A percentile compares a stretch with the other conserved stretches of the same genome.
Evolutionary conservation across 2,888 invertebrate genomes (phyloP).

Genomic region (Yponomeuta evonymella): DNA sequence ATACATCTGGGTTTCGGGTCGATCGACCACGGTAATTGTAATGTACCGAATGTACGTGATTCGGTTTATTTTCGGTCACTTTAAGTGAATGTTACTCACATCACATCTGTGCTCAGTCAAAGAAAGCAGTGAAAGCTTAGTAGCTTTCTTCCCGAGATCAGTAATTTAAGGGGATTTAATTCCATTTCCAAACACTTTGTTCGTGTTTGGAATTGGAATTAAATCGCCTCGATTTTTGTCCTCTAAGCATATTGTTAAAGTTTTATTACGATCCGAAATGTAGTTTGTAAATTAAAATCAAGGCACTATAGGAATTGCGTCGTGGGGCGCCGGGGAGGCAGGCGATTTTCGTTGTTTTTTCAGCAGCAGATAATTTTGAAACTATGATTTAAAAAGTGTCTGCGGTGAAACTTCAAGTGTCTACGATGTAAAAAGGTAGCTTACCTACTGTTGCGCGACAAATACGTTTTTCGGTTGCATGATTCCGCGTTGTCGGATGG

Average conservation of each 20-base stretch:
- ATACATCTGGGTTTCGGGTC: slow-evolving; percentile 37
- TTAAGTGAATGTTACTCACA: slow-evolving; percentile 35
- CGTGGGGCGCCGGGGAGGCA: no score
- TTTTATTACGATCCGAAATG: no score
- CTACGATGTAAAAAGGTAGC: neutral
- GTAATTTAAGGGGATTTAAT: neutral
- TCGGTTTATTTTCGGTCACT: slow-evolving; percentile 37
- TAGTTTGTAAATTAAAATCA: no score
- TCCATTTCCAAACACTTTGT: no score
- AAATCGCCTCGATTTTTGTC: no score
- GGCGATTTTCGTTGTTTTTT: no score
- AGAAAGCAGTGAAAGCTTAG: slow-evolving; percentile 40
- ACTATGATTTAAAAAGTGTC: no score
- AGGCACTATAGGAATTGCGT: no score
- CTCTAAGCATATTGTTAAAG: no score
- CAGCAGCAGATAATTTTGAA: no score
- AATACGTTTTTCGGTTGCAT: neutral
- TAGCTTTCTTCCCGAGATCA: slow-evolving; percentile 28
- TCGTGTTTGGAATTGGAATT: no score
- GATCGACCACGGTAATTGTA: slow-evolving; percentile 24
- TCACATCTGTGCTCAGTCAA: slow-evolving; percentile 27
- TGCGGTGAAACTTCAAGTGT: neutral
- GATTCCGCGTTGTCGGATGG: neutral
- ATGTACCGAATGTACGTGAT: slow-evolving; percentile 36
- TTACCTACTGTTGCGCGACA: neutral